Conservation (phyloP, 2,888 invertebrate genomes). For the Cheilosia pagana region DNA sequence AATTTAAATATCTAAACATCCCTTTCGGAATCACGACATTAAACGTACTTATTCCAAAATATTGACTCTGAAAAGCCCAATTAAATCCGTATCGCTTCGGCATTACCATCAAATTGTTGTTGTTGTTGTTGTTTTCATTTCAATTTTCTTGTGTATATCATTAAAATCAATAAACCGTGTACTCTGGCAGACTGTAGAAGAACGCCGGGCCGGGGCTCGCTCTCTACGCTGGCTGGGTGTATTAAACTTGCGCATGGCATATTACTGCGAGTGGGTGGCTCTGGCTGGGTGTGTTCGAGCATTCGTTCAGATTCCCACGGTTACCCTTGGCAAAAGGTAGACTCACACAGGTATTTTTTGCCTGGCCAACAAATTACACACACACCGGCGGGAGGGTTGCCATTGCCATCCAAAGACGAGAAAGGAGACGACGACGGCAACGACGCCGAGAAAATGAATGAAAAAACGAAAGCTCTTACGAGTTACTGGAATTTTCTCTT, state of each 20-base stretch:
- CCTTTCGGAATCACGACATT: constrained; percentile 62
- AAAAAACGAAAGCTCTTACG: constrained; percentile 62
- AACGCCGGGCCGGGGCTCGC: constrained; percentile 9
- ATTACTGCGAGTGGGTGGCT: constrained; percentile 49
- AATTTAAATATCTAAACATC: constrained; percentile 73
- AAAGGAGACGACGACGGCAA: not conserved
- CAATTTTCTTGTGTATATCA: constrained; percentile 56
- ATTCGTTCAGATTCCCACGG: constrained; percentile 70
- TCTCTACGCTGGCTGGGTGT: constrained; percentile 8
- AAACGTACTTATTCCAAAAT: constrained; percentile 73
- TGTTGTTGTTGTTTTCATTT: constrained; percentile 51
- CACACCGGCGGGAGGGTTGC: constrained; percentile 6
- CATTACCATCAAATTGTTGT: constrained; percentile 63
- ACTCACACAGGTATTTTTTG: constrained; percentile 53
- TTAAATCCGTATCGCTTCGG: constrained; percentile 65
- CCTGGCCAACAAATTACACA: constrained; percentile 62
- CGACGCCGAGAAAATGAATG: constrained; percentile 4
- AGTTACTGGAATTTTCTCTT: constrained; percentile 49
- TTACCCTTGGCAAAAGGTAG: constrained; percentile 13
- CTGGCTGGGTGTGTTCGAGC: constrained; percentile 36
- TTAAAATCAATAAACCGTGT: constrained; percentile 72
- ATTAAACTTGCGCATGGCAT: constrained; percentile 70
- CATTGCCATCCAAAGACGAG: not conserved
- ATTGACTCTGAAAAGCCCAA: constrained; percentile 73
- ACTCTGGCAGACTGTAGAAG: not conserved